phyloP scores from a whole-genome alignment of 2,888 invertebrate species.

The Notodonta dromedarius region DNA sequence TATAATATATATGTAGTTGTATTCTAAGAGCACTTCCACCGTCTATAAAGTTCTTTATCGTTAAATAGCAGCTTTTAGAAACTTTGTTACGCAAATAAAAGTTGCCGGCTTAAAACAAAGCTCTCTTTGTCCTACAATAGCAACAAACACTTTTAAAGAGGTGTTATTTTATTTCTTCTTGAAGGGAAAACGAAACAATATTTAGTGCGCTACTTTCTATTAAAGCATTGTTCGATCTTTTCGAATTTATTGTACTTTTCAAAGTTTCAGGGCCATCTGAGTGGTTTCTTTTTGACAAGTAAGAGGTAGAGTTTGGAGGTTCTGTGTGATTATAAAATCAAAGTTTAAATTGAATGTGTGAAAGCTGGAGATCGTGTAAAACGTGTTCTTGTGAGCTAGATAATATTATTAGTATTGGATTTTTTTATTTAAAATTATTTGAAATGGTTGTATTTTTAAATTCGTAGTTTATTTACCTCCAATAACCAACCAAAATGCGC shows the following conservation, averaged over 20 bases:
- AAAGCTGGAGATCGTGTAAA: too few relatives aligned
- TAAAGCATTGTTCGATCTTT: background rate
- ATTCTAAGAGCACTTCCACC: conserved; percentile 1
- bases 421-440: too few relatives aligned
- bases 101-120: conserved; percentile 32
- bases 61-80: conserved; percentile 38
- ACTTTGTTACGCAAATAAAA: conserved; percentile 47
- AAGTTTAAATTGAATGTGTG: too few relatives aligned
- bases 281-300: background rate
- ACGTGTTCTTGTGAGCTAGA: too few relatives aligned
- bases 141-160: conserved; percentile 20
- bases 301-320: background rate
- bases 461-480: too few relatives aligned
- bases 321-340: too few relatives aligned
- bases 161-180: conserved; percentile 19
- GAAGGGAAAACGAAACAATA: conserved; percentile 3
- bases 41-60: conserved; percentile 39
- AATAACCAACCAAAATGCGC: too few relatives aligned
- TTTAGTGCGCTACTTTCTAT: background rate
- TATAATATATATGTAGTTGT: background rate
- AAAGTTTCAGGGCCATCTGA: background rate
- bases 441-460: too few relatives aligned
- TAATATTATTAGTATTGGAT: too few relatives aligned
- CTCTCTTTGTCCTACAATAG: conserved; percentile 31
- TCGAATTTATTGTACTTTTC: background rate